These are phyloP conservation scores for Pogonus chalceus DNA, from an alignment of 1,140 invertebrate species.

Conservation along the genomic window DNA sequence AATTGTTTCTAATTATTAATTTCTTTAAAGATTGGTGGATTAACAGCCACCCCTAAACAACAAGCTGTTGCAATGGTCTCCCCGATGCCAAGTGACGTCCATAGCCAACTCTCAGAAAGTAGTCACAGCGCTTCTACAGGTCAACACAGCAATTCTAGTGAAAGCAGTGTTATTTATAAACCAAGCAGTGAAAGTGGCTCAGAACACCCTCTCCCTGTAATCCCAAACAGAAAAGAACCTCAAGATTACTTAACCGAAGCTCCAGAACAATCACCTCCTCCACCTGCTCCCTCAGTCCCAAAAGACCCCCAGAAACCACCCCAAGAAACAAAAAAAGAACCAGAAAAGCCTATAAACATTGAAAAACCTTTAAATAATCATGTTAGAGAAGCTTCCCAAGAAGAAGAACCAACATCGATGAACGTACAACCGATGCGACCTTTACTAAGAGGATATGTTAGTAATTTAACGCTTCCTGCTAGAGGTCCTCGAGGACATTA, in stretches of 20 bases:
- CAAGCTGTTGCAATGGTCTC: conserved; percentile 62
- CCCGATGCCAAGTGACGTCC: conserved; percentile 47
- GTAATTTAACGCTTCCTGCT: conserved; percentile 58
- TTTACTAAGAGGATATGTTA: conserved; percentile 69
- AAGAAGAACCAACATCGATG: conserved; percentile 66
- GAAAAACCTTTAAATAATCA: conserved; percentile 17
- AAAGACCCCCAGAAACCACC: conserved; percentile 10
- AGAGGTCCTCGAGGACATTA: conserved; percentile 39
- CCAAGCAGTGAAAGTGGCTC: conserved; percentile 56
- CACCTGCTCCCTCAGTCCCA: conserved; percentile 9
- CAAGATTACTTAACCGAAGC: conserved; percentile 21
- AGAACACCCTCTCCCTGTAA: conserved; percentile 37
- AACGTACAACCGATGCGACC: conserved; percentile 90
- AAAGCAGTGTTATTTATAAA: conserved; percentile 57
- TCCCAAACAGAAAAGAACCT: conserved; percentile 44
- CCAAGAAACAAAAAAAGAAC: conserved; percentile 10
- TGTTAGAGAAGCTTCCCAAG: conserved; percentile 27
- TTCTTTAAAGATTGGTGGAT: too few species aligned
- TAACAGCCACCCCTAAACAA: conserved; percentile 28
- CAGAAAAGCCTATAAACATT: conserved; percentile 17
- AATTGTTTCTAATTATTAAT: too few species aligned
- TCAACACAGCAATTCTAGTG: conserved; percentile 53
- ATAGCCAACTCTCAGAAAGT: conserved; percentile 22
- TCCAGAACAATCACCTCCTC: conserved; percentile 5
- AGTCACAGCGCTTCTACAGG: conserved; percentile 46